Conservation (phyloP, 2,113 vertebrate species). For the Conger conger region DNA sequence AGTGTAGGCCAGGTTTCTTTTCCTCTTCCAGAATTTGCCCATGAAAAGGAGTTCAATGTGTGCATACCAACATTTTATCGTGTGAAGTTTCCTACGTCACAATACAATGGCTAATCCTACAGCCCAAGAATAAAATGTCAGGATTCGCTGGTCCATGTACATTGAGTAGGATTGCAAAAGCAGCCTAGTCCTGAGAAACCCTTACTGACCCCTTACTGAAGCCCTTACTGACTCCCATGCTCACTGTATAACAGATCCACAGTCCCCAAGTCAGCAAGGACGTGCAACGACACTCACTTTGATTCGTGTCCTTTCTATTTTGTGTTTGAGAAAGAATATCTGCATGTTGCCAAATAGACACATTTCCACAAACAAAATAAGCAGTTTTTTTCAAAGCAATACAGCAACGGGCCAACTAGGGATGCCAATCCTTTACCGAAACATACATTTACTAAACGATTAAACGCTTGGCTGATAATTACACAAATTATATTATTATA, state of each 20-base stretch:
- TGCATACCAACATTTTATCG: background rate
- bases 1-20: background rate
- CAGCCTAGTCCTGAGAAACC: background rate
- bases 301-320: background rate
- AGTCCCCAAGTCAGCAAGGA: background rate
- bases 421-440: background rate
- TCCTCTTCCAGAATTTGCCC: background rate
- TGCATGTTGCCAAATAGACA: no score
- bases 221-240: background rate
- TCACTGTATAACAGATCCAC: background rate
- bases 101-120: background rate
- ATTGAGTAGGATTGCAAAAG: background rate
- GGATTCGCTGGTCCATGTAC: background rate
- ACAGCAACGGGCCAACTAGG: no score
- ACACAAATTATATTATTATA: background rate
- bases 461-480: background rate
- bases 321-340: background rate
- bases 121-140: background rate
- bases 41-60: background rate
- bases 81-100: no score
- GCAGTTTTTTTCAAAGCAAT: no score
- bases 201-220: background rate
- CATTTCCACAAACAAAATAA: no score
- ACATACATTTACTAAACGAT: background rate
- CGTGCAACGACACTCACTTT: background rate